Base-by-base conservation (phyloP, 2,113 vertebrate genomes). In the Lampris incognitus region DNA sequence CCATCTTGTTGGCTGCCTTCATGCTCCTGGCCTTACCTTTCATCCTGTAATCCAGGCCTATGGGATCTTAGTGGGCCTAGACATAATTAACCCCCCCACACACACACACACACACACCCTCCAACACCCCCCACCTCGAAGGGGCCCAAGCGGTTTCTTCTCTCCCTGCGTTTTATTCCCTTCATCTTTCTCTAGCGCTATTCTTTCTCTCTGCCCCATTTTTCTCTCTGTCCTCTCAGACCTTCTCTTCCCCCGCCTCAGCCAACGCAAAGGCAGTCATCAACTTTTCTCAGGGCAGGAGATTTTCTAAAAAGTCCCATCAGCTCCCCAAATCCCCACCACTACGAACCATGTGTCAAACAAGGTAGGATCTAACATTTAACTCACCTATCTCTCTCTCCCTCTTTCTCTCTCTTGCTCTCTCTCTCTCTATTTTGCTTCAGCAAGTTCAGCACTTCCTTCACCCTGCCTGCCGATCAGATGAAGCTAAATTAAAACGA, bases 251-350 rank as follows among this genome's bases (percentile, higher is more conserved):
- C 24, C 24, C 24, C 24, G 24, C 24, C 24, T 66, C 73, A 72
- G 68, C 52, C 92, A 90, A 82, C 93, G 93, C 93, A 92, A 95
- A 92, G 93, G 95, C 91, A 88, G 95, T 94, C 94, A 95, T 93
- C 89, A 94, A 94, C 93, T 92, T 94, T 94, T 93, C 95, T 94
- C 95, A 94, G 92, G 92, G 94, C 94, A 90, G 94, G 94, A 94
- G 24, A 94, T 93, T 94, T 94, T 95, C 95, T 5, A 46, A 46
- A 46, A 87, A 89, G 84, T 91, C 80, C 85, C 8, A 44, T 69
- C 54, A 42, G 58, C 71, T 24, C 73, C 56, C 56, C 1, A 0
- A 37, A 58, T 65, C 76, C 94, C 92, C 63, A 91, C 93, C 93
- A 93, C 88, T 91, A 93, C 93, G 94, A 95, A 92, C 90, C 92